Evolutionary conservation across 2,113 vertebrate species (phyloP).

Genomic region (Perca fluviatilis): DNA sequence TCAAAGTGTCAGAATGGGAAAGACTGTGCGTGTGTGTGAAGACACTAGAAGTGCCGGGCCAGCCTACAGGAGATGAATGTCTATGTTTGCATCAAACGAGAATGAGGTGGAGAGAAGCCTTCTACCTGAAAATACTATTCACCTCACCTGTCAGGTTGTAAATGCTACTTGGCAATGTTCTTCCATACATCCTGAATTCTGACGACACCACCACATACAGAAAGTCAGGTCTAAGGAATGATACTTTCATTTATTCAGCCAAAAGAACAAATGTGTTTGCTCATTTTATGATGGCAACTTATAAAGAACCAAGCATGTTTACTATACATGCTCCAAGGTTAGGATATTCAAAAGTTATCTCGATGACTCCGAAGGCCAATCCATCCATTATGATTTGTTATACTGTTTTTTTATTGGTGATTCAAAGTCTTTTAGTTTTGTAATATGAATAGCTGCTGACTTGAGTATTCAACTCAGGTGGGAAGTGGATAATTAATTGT

Average conservation of each 20-base stretch:
- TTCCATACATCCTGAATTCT: background rate
- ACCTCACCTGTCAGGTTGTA: slow-evolving; percentile 26
- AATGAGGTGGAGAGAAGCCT: slow-evolving; percentile 20
- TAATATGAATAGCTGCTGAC: background rate
- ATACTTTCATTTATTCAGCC: background rate
- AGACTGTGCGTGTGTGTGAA: slow-evolving; percentile 28
- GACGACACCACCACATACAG: background rate
- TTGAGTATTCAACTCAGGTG: background rate
- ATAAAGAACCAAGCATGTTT: background rate
- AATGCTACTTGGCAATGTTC: slow-evolving; percentile 15
- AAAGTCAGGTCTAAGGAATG: background rate
- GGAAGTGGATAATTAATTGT: background rate
- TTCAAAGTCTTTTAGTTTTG: background rate
- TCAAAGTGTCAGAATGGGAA: slow-evolving; percentile 35
- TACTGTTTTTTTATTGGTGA: background rate
- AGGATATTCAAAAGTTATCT: background rate
- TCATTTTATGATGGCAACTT: background rate
- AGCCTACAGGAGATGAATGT: slow-evolving; percentile 48
- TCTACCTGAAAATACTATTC: slow-evolving; percentile 28
- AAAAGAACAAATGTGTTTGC: background rate
- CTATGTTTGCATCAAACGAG: slow-evolving; percentile 38
- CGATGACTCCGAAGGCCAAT: background rate
- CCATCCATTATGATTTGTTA: background rate
- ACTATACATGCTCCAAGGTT: background rate
- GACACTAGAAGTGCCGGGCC: slow-evolving; percentile 24